Evolutionary conservation across 1,140 invertebrate genomes (phyloP), one percentile per base, ranked within the genome.

Genomic region (Philotrypesis tridentata): DNA sequence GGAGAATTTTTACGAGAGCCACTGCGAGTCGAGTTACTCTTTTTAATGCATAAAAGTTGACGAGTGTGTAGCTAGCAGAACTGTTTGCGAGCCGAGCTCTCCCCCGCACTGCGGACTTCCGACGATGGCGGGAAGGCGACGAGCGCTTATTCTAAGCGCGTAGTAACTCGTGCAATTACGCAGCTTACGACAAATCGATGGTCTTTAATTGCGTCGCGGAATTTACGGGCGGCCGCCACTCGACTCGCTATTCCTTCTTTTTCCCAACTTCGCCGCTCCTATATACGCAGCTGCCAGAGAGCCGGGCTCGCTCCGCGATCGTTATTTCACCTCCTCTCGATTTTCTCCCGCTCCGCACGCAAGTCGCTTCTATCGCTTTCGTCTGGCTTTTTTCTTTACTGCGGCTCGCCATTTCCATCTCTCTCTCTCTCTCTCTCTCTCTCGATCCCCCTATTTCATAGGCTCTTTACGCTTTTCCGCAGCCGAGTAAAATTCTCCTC

Each of bases 121-220:
- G n/a, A n/a, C n/a, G n/a, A n/a, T n/a, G n/a, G 80, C 82, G 79
- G 55, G 67, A 83, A 83, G 79, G 80, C 79, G 73, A 68, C 80
- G 83, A 84, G 79, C 88, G 90, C 90, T 91, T 91, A 91, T 91
- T 90, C 89, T 83, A 80, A 86, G 85, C 87, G 89, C 87, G 88
- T 89, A 87, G 89, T 91, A 90, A 91, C 88, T 91, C 90, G 85
- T 88, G 88, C 89, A 91, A 91, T 91, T 91, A 91, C 89, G 89
- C 85, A 84, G 87, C 88, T 91, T 90, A 91, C 89, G 89, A 90
- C 89, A 87, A 90, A 91, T 91, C 89, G 89, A 91, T 91, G 88
- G 87, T 87, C 90, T 91, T 90, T 91, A 90, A 91, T 91, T 90
- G 89, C 88, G 83, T 79, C 75, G 84, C 84, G 85, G 88, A 89